Base-by-base conservation (phyloP, 1,140 invertebrate species). In the Heliothis subflexa region DNA sequence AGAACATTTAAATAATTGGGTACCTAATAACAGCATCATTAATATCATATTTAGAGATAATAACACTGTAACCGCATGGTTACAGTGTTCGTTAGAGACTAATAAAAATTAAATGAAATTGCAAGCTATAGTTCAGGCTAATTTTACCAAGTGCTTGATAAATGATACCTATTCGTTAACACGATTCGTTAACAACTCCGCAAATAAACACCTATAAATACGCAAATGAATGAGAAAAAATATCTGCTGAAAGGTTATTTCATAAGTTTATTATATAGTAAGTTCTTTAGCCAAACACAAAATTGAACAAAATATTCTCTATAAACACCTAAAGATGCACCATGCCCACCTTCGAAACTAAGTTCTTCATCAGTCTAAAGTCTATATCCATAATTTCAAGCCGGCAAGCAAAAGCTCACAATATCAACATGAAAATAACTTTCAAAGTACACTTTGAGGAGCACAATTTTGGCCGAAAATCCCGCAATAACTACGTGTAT, bases 401-500 rank as follows among this genome's bases (percentile, higher is more conserved):
- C 28, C 14, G 14, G 7, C 14, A n/a, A 10, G 1, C 11, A 47
- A 45, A 4, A 11, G 9, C 61, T 33, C 16, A 47, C 11, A 47
- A 64, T 47, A 64, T 64, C 61, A 64, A 64, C 28, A 13, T 40
- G 33, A 47, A 33, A 64, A 64, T 64, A 64, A 64, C 61, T 25
- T 10, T 21, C 33, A 64, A 64, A 64, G 61, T 18, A 64, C 40
- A 18, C 61, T 47, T 18, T 47, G 61, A 47, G 61, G 18, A 64
- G 61, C 40, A 47, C 40, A 45, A 64, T 64, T 40, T 40, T 12
- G 14, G 10, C n/a, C n/a, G 61, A 40, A 45, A 64, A 64, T n/a
- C 16, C 61, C 40, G n/a, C n/a, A 64, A 57, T 72, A 72, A 55
- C 70, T 72, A 55, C 52, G 33, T 72, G 52, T 55, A 72, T 33